phyloP scores from a whole-genome alignment of 2,113 vertebrate species.

The Mungos mungo region DNA sequence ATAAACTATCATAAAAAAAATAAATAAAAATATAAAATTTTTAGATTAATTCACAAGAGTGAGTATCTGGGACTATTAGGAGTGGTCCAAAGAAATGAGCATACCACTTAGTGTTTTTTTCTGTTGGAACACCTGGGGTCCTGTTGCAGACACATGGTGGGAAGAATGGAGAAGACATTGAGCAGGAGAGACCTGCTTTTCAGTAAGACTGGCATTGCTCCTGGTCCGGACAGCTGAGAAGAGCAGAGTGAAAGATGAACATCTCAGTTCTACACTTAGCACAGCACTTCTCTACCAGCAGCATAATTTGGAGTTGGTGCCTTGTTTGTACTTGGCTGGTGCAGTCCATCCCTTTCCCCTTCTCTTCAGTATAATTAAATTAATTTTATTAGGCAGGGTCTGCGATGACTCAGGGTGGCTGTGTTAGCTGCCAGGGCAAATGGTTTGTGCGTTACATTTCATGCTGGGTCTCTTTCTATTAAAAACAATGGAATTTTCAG shows the following conservation, averaged over 20 bases:
- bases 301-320: neutral
- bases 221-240: neutral
- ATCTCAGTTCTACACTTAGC: neutral
- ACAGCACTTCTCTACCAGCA: neutral
- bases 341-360: neutral
- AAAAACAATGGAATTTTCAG: conserved; percentile 74
- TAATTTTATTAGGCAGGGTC: conserved; percentile 55
- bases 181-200: neutral
- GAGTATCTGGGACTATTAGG: neutral
- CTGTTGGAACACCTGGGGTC: neutral
- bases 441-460: conserved; percentile 46
- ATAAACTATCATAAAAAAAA: too few relatives aligned
- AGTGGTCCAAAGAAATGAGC: neutral
- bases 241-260: neutral
- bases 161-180: neutral
- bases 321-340: neutral
- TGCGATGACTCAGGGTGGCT: conserved; percentile 60
- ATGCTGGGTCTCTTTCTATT: conserved; percentile 57
- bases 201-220: neutral
- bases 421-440: conserved; percentile 50
- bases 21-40: too few relatives aligned
- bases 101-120: neutral
- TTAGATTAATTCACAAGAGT: neutral
- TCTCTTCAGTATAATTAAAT: conserved; percentile 67
- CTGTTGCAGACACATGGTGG: neutral